Evolutionary conservation across 1,140 invertebrate species (phyloP).

Genomic region (Zaprionus lachaisei): DNA sequence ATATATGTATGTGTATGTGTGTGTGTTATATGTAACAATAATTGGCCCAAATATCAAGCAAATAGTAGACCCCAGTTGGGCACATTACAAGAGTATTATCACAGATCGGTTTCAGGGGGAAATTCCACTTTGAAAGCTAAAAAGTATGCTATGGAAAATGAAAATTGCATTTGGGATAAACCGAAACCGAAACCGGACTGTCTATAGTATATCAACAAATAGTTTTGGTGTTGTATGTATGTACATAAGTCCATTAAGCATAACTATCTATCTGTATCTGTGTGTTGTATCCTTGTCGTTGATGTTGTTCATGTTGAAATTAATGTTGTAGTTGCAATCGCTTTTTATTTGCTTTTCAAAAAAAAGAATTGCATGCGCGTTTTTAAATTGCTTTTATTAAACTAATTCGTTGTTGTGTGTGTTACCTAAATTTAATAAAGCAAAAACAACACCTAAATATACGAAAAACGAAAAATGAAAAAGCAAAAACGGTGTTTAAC

Average conservation of each 20-base stretch:
- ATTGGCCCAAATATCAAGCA: slow-evolving; percentile 45
- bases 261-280: slow-evolving; percentile 57
- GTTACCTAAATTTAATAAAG: slow-evolving; percentile 65
- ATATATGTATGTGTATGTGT: slow-evolving; percentile 43
- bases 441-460: slow-evolving; percentile 44
- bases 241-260: slow-evolving; percentile 60
- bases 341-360: slow-evolving; percentile 43
- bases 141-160: neutral
- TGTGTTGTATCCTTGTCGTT: slow-evolving; percentile 69
- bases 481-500: slow-evolving; percentile 81
- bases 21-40: slow-evolving; percentile 31
- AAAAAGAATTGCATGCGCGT: slow-evolving; percentile 17
- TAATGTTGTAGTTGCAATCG: slow-evolving; percentile 48
- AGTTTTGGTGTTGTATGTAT: slow-evolving; percentile 80
- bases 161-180: neutral
- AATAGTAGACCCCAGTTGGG: slow-evolving; percentile 20
- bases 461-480: slow-evolving; percentile 60
- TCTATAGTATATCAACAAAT: slow-evolving; percentile 26
- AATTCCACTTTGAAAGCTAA: neutral
- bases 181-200: neutral
- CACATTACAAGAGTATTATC: neutral
- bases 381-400: slow-evolving; percentile 59
- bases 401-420: slow-evolving; percentile 64
- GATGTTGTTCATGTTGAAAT: slow-evolving; percentile 32
- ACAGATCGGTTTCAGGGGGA: neutral